Base-by-base conservation (phyloP, 1,140 invertebrate genomes). In the Meloidogyne hapla region DNA sequence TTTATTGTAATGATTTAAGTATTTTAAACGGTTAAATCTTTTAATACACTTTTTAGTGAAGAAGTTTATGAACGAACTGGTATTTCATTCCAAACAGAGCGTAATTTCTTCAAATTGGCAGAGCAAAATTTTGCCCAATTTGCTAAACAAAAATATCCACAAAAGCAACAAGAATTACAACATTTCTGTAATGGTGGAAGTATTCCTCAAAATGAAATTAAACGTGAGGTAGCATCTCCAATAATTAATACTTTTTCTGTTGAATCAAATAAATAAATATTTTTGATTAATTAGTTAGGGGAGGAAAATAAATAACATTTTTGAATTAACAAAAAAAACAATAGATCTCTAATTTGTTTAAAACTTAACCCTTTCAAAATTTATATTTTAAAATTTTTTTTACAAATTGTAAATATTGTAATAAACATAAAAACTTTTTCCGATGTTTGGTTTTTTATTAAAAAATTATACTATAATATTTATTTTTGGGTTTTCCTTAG, bases 41-140 rank as follows among this genome's bases (percentile, higher is more conserved):
- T 6, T 10, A 8, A n/a, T 45, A 21, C 23, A 62, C 18, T 33
- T 21, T 48, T 74, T 21, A 67, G 64, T 18, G 78, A 79, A 48
- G 78, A 79, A 48, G 78, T 79, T 26, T 79, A 79, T 61, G 78
- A 79, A 23, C 78, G 78, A 66, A 78, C 69, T 15, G 78, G 78
- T 26, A 74, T 79, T 26, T 74, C 68, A 33, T 79, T 66, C 45
- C 78, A 79, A 69, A 75, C 78, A 21, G 78, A 79, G 23, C 26
- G 69, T 2, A 79, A 79, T 33, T 79, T 79, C n/a, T 77, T 78
- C 10, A 40, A 65, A 26, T 56, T 73, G 15, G 25, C 71, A 13
- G 71, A 73, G 21, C 71, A 73, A 64, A 73, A 67, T 25, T 67
- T 67, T 67, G 15, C 65, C 8, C 65, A 67, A 56, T n/a, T 56